These are phyloP conservation scores for Glyphotaelius pellucidus DNA, from an alignment of 2,888 invertebrate genomes.

Conservation along the genomic window DNA sequence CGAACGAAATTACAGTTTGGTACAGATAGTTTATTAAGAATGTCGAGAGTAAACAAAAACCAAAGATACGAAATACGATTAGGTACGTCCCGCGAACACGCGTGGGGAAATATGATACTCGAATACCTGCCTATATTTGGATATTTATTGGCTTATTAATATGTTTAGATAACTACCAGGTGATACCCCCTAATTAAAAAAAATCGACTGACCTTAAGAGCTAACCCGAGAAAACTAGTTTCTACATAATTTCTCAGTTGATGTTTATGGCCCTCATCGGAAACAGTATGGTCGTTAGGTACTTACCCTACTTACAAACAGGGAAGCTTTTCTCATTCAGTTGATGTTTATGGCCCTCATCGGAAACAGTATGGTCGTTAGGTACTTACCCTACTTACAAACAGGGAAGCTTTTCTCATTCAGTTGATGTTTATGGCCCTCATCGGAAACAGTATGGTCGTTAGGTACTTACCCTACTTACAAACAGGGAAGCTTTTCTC, in stretches of 20 bases:
- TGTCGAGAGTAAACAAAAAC: too few relatives aligned
- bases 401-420: too few relatives aligned
- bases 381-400: background rate
- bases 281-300: background rate
- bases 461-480: background rate
- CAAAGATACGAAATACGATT: background rate
- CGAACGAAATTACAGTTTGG: background rate
- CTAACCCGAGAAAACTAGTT: background rate
- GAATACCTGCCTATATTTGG: background rate
- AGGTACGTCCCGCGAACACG: background rate
- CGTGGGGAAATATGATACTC: background rate
- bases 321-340: too few relatives aligned
- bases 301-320: background rate
- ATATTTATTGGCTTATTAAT: background rate
- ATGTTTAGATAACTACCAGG: background rate
- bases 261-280: background rate
- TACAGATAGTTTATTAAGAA: background rate
- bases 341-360: background rate
- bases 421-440: background rate
- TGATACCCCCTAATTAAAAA: background rate
- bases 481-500: background rate
- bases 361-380: background rate
- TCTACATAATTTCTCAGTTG: background rate
- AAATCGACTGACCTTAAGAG: background rate
- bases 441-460: background rate